A percentile compares a stretch with the other conserved stretches of the same genome.
Conservation (phyloP, 2,888 invertebrate species). For the Sceliomorpha sp. region DNA sequence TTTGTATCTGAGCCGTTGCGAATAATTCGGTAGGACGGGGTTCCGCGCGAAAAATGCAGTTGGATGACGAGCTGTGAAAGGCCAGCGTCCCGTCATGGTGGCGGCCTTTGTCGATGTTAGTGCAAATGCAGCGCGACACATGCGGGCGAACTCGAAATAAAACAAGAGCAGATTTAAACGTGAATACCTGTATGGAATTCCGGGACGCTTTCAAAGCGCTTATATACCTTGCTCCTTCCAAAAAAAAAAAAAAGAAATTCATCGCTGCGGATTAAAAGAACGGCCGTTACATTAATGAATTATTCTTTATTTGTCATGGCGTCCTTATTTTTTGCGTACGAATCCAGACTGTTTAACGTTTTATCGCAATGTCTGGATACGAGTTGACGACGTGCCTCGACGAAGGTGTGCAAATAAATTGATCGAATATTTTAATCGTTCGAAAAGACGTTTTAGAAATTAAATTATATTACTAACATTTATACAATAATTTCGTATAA, state of each 20-base stretch:
- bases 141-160: constrained; percentile 43
- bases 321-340: too few relatives aligned
- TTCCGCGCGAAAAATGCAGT: constrained; percentile 25
- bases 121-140: constrained; percentile 40
- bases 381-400: too few relatives aligned
- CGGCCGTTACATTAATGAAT: too few relatives aligned
- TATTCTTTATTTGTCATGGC: too few relatives aligned
- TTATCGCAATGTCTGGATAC: too few relatives aligned
- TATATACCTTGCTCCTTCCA: constrained; percentile 1
- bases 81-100: constrained; percentile 29
- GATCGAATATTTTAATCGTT: too few relatives aligned
- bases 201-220: constrained; percentile 26
- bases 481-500: too few relatives aligned
- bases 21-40: constrained; percentile 25
- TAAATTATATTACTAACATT: too few relatives aligned
- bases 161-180: constrained; percentile 36
- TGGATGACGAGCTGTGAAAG: constrained; percentile 42
- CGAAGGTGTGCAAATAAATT: too few relatives aligned
- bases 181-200: constrained; percentile 37
- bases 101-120: constrained; percentile 35
- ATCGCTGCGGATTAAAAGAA: too few relatives aligned
- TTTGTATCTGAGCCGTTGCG: constrained; percentile 5
- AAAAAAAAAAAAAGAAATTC: constrained; percentile 8
- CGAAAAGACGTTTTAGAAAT: too few relatives aligned
- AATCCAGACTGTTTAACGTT: too few relatives aligned